Evolutionary conservation across 1,140 invertebrate species (phyloP), one percentile per base, ranked within the genome.

Genomic region (Drosophila carrolli): DNA sequence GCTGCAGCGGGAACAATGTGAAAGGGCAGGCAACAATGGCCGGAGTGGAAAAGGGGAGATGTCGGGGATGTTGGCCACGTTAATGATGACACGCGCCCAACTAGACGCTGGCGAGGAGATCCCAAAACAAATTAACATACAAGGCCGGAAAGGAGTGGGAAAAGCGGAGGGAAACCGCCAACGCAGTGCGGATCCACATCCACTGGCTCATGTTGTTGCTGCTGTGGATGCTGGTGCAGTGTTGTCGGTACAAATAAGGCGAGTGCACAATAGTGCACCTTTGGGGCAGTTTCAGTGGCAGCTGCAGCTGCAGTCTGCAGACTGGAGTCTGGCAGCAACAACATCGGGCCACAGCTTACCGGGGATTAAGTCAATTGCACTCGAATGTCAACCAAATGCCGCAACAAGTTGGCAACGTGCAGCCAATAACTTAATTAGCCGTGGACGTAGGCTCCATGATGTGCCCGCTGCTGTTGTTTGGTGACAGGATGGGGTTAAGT

Each of bases 381-480:
- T 89, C 83, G 84, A 88, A 88, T 88, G 84, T 85, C 82, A 85
- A 88, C 67, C 63, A 78, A 80, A 79, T 77, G 83, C 83, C 83
- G 83, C 83, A 86, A 86, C 83, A 86, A 86, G 83, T 86, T 86
- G 83, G 79, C 82, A 88, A 78, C 70, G 72, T 75, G 79, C 83
- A 83, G 72, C 80, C 81, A 89, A 88, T 89, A 88, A 89, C 83
- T 88, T 88, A 88, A 88, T 88, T 88, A 88, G 84, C 79, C 75
- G 38, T 29, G 58, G 54, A 59, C 75, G 76, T 63, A 71, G 68
- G 65, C 68, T 71, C 68, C 68, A 16, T 61, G 73, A 55, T 56
- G 58, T 76, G 51, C 56, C 43, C 50, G 58, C 35, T 68, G 51
- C 16, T 29, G 57, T 13, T 10, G 47, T 37, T 29, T 50, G 37